These are phyloP conservation scores for Gallinago solitaria DNA, from an alignment of 2,797 vertebrate species.

Conservation along the genomic window DNA sequence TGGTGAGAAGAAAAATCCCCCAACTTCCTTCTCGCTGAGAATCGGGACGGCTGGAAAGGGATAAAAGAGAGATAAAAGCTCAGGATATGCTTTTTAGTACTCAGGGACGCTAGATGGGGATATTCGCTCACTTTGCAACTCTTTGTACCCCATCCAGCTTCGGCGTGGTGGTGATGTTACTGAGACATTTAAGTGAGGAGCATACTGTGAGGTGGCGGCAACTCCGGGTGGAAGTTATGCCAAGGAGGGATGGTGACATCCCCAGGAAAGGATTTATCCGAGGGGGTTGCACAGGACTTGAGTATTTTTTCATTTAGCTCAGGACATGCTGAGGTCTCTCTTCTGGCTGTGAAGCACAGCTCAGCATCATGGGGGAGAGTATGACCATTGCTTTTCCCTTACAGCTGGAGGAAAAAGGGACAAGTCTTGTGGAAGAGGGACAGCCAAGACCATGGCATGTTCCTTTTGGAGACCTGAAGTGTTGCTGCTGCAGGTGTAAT, in stretches of 20 bases:
- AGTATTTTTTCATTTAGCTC: background rate
- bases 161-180: background rate
- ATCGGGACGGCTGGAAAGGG: background rate
- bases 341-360: background rate
- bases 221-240: background rate
- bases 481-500: background rate
- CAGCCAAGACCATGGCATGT: background rate
- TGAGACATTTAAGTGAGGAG: background rate
- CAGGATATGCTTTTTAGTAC: background rate
- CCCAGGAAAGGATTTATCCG: background rate
- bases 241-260: background rate
- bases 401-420: background rate
- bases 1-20: background rate
- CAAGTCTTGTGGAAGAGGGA: background rate
- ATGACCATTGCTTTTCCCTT: background rate
- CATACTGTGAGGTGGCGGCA: no score
- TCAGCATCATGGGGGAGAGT: background rate
- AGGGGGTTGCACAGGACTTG: accelerated
- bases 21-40: background rate
- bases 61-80: background rate
- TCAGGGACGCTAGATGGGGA: slow-evolving; percentile 73
- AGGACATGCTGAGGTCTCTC: background rate
- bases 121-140: slow-evolving; percentile 66
- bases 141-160: background rate
- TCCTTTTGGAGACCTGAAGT: background rate